Evolutionary conservation across 2,113 vertebrate genomes (phyloP).

Genomic region (Salminus brasiliensis): DNA sequence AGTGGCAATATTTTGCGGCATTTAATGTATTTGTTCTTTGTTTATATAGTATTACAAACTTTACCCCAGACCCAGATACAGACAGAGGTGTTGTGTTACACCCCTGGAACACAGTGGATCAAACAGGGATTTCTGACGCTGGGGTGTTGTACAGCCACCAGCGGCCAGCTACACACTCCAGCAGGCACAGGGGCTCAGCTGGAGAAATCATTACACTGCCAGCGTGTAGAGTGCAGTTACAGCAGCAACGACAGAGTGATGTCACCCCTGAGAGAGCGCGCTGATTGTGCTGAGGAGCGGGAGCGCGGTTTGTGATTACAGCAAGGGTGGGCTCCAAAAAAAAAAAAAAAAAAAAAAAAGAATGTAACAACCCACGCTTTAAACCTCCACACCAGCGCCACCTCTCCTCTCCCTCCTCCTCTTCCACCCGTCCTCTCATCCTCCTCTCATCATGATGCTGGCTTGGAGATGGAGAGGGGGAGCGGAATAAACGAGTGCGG

Average conservation of each 20-base stretch:
- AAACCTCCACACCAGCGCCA: conserved; percentile 27
- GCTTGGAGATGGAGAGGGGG: neutral
- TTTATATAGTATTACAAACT: no score
- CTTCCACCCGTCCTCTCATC: conserved; percentile 24
- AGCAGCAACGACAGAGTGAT: conserved; percentile 41
- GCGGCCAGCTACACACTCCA: neutral
- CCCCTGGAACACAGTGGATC: neutral
- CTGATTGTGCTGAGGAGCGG: conserved; percentile 43
- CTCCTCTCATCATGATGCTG: conserved; percentile 9
- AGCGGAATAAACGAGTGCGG: conserved; percentile 33
- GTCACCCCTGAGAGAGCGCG: conserved; percentile 32
- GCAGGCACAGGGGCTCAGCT: conserved; percentile 37
- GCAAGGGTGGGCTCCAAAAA: conserved; percentile 23
- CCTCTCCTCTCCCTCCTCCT: conserved; percentile 34
- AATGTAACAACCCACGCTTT: conserved; percentile 10
- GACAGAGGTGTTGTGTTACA: neutral
- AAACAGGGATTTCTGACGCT: conserved; percentile 18
- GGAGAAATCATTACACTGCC: conserved; percentile 44
- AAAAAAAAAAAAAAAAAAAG: conserved; percentile 17
- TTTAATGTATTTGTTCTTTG: no score
- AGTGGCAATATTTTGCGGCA: no score
- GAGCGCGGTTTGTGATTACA: conserved; percentile 45
- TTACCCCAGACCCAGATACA: neutral
- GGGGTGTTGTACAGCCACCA: conserved; percentile 6
- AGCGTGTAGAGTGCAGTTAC: neutral